These are phyloP conservation scores for Poecilia velifera DNA, from an alignment of 2,797 vertebrate species.

Conservation along the genomic window DNA sequence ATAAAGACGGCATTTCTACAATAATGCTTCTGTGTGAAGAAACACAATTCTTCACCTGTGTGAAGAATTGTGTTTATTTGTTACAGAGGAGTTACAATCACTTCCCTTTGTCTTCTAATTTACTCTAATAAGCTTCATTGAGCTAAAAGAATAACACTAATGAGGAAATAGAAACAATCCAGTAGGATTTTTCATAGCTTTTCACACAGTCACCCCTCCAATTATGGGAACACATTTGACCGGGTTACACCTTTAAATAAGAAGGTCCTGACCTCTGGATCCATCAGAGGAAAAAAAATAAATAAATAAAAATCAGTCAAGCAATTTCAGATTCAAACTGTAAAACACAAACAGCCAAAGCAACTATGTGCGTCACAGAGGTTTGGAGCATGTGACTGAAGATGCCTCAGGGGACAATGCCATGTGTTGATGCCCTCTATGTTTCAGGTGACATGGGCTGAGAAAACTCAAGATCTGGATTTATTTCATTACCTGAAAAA, in stretches of 20 bases:
- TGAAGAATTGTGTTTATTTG: neutral
- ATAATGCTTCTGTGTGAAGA: no score
- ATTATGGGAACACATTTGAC: neutral
- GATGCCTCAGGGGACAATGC: conserved; percentile 22
- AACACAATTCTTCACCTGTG: no score
- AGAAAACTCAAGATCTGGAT: conserved; percentile 9
- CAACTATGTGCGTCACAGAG: neutral
- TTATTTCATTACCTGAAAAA: neutral
- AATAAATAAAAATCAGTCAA: no score
- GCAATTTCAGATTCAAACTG: neutral
- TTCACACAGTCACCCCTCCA: conserved; percentile 30
- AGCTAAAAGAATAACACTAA: neutral
- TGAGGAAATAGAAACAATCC: conserved; percentile 7
- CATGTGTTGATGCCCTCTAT: neutral
- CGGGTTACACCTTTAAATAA: neutral
- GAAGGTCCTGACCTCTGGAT: neutral
- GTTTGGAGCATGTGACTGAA: conserved; percentile 5
- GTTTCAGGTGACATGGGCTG: neutral
- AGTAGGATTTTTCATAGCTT: conserved; percentile 27
- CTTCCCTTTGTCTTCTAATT: neutral
- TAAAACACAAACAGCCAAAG: conserved; percentile 16
- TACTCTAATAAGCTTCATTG: neutral
- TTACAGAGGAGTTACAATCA: neutral
- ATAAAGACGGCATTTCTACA: neutral
- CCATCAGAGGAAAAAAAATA: neutral